A percentile compares a stretch with the other conserved stretches of the same genome.
phyloP scores from a whole-genome alignment of 2,113 vertebrate species.

The crab-eating macaque (Macaca fascicularis) region T2T-MFA8v1.1 NC_088385.1:32828001-32828500 shows the following conservation, averaged over 20 bases:
- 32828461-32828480: neutral
- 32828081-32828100: neutral
- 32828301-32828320: neutral
- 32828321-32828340: slow-evolving; percentile 1
- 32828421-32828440: neutral
- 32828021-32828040: slow-evolving; percentile 29
- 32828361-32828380: neutral
- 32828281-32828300: neutral
- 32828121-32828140: neutral
- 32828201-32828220: slow-evolving; percentile 22
- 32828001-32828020: neutral
- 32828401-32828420: neutral
- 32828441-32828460: neutral
- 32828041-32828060: neutral
- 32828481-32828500: neutral
- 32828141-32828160: neutral
- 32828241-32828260: neutral
- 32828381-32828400: neutral
- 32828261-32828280: neutral
- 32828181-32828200: neutral
- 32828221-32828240: neutral
- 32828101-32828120: slow-evolving; percentile 18
- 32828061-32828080: neutral
- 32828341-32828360: neutral
- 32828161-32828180: neutral